A percentile compares a stretch with the other conserved stretches of the same genome.
Evolutionary conservation across 1,140 invertebrate species (phyloP).

Genomic region (Macrosteles quadrilineatus): DNA sequence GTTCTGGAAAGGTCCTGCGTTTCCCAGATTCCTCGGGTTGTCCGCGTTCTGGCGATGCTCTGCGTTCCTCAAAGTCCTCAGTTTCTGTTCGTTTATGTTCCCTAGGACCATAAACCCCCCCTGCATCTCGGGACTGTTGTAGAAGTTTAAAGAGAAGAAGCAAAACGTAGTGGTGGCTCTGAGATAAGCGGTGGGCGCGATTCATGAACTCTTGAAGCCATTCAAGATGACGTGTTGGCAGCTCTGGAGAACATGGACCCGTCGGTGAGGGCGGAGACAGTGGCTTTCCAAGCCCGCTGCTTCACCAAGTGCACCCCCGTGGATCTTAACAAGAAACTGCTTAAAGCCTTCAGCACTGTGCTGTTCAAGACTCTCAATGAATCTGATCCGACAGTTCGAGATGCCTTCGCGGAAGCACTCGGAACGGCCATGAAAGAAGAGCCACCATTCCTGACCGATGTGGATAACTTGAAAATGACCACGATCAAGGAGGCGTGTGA

Average conservation of each 20-base stretch:
- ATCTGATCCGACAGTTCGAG: constrained; percentile 79
- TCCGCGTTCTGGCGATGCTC: no score
- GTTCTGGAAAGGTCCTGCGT: no score
- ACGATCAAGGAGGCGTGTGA: constrained; percentile 96
- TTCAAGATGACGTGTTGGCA: constrained; percentile 81
- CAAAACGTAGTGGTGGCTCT: constrained; percentile 82
- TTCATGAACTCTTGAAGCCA: constrained; percentile 83
- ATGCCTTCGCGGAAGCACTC: constrained; percentile 84
- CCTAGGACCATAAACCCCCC: no score
- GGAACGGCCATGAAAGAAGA: constrained; percentile 93
- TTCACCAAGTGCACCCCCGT: constrained; percentile 78
- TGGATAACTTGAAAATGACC: constrained; percentile 89
- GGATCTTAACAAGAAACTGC: constrained; percentile 86
- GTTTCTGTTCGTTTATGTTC: no score
- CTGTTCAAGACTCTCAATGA: constrained; percentile 87
- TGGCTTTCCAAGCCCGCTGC: constrained; percentile 81
- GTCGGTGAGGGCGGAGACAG: constrained; percentile 89
- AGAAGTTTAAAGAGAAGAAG: constrained; percentile 99
- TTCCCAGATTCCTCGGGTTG: no score
- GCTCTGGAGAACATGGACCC: constrained; percentile 95
- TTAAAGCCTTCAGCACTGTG: constrained; percentile 83
- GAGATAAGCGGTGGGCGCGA: constrained; percentile 87
- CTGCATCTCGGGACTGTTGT: constrained; percentile 78
- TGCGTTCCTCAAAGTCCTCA: no score
- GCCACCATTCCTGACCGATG: constrained; percentile 79